Conservation (phyloP, 2,888 invertebrate species). For the Heliothis peltigera region DNA sequence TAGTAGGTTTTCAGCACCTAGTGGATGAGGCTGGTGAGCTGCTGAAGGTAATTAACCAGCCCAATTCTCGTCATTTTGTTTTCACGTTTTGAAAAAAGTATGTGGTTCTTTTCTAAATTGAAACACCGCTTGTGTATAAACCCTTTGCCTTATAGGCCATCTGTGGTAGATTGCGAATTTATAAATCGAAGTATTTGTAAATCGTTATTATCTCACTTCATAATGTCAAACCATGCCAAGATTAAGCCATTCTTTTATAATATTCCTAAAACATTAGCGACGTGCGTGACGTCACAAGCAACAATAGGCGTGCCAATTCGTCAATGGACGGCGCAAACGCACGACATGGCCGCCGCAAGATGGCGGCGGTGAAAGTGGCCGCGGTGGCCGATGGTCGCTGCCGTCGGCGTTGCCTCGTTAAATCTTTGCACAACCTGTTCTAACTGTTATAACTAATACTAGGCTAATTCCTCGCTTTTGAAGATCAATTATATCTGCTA, state of each 20-base stretch:
- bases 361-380: slow-evolving; percentile 87
- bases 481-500: slow-evolving; percentile 43
- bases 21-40: not conserved
- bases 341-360: slow-evolving; percentile 81
- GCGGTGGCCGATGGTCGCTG: slow-evolving; percentile 74
- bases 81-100: too few species aligned
- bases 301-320: slow-evolving; percentile 80
- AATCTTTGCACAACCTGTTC: slow-evolving; percentile 74
- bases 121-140: too few species aligned
- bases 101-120: not conserved
- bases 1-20: not conserved
- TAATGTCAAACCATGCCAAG: slow-evolving; percentile 22
- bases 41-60: not conserved
- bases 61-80: not conserved
- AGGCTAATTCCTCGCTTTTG: slow-evolving; percentile 62
- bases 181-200: not conserved
- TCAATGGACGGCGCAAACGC: slow-evolving; percentile 74
- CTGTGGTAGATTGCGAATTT: not conserved
- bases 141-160: not conserved
- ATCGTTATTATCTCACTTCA: slow-evolving; percentile 17
- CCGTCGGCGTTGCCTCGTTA: slow-evolving; percentile 60
- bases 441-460: slow-evolving; percentile 63
- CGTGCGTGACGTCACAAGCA: slow-evolving; percentile 71
- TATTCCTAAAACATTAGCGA: slow-evolving; percentile 55
- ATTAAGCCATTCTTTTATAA: slow-evolving; percentile 33